phyloP scores from a whole-genome alignment of 2,797 vertebrate species.

The Scyliorhinus canicula region DNA sequence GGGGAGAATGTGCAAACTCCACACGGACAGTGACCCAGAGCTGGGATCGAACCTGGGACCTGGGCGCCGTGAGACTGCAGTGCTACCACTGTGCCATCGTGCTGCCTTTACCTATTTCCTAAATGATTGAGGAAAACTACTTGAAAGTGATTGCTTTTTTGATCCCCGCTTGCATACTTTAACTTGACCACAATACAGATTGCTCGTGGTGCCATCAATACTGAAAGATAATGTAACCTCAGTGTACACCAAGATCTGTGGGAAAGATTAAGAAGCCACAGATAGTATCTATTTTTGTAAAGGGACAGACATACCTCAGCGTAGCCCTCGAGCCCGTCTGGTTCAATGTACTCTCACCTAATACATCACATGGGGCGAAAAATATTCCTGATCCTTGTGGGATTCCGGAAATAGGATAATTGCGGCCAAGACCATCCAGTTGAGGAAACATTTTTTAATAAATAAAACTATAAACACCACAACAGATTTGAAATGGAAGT shows the following conservation, averaged over 20 bases:
- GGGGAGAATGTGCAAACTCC: too few relatives aligned
- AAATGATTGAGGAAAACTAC: neutral
- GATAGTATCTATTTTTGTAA: neutral
- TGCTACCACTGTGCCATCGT: too few relatives aligned
- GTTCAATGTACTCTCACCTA: neutral
- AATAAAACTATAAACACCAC: slow-evolving; percentile 5
- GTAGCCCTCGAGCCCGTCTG: neutral
- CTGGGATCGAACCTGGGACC: too few relatives aligned
- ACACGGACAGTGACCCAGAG: too few relatives aligned
- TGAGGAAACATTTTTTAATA: neutral
- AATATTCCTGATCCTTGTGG: too few relatives aligned
- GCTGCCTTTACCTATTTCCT: neutral
- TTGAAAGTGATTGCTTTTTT: neutral
- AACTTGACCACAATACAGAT: too few relatives aligned
- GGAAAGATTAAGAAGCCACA: neutral
- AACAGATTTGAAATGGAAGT: neutral
- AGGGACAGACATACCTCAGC: neutral
- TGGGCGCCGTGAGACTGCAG: too few relatives aligned
- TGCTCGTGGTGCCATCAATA: too few relatives aligned
- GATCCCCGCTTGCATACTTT: too few relatives aligned
- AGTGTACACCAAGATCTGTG: neutral
- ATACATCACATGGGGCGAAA: neutral
- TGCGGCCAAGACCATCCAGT: neutral
- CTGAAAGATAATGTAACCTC: too few relatives aligned
- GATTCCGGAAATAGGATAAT: neutral